A percentile compares a stretch with the other conserved stretches of the same genome.
Conservation (phyloP, 92 coral and sea anemone genomes). For the Umimayanthus chanpuru region DNA sequence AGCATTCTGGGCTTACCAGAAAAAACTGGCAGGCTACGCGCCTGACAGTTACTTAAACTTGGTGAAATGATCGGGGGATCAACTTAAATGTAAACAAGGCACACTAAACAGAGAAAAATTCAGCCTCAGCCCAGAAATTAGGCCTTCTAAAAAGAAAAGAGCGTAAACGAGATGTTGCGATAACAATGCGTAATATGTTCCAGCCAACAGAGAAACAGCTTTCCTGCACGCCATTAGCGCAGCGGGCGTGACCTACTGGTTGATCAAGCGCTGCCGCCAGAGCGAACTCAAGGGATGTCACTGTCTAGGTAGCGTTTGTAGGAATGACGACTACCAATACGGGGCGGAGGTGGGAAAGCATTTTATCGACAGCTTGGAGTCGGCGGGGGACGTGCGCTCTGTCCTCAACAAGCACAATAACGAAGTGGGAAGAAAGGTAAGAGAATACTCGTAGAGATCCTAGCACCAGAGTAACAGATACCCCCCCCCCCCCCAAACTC, state of each 20-base stretch:
- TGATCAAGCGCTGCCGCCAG: slow-evolving; percentile 5
- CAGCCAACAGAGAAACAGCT: slow-evolving; percentile 18
- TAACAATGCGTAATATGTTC: not conserved
- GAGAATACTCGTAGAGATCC: not conserved
- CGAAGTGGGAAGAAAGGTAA: slow-evolving; percentile 58
- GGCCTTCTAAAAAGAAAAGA: no score
- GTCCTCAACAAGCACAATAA: slow-evolving; percentile 52
- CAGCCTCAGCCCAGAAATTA: no score
- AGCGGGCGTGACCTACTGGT: not conserved
- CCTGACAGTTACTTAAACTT: no score
- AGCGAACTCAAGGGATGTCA: not conserved
- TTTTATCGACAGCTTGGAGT: slow-evolving; percentile 48
- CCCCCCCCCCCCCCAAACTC: no score
- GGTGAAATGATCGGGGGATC: no score
- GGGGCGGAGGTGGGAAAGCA: slow-evolving; percentile 43
- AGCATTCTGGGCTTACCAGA: no score
- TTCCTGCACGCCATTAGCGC: not conserved
- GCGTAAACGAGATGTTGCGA: no score
- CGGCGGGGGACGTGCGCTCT: slow-evolving; percentile 22
- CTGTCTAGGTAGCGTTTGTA: not conserved
- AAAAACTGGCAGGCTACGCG: no score
- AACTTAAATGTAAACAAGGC: no score
- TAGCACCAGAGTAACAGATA: no score
- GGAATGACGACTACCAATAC: slow-evolving; percentile 30
- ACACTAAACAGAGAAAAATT: no score